Conservation (phyloP, 2,888 invertebrate species). For the Merodon equestris region DNA sequence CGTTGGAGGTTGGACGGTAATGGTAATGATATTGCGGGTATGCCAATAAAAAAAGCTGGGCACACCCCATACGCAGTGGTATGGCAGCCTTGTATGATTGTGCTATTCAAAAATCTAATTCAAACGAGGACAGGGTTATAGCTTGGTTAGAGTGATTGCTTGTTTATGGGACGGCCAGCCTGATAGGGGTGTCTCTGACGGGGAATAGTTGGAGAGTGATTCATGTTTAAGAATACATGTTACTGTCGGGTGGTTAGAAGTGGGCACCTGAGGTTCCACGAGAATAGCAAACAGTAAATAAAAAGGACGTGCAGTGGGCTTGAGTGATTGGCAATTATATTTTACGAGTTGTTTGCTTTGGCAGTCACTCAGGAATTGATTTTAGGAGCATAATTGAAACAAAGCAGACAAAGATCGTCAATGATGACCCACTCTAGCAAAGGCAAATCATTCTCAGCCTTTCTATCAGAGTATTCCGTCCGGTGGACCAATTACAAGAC, state of each 20-base stretch:
- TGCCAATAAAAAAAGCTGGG: conserved; percentile 44
- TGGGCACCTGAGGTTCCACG: too few relatives aligned
- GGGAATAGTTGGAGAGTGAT: conserved; percentile 30
- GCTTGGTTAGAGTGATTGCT: conserved; percentile 3
- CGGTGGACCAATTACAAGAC: too few relatives aligned
- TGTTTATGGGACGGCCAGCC: conserved; percentile 10
- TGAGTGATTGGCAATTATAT: too few relatives aligned
- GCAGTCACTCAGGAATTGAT: too few relatives aligned
- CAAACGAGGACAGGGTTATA: conserved; percentile 27
- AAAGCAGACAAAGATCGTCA: too few relatives aligned
- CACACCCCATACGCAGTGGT: conserved; percentile 27
- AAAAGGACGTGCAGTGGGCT: too few relatives aligned
- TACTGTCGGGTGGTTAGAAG: conserved; percentile 19
- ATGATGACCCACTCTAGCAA: too few relatives aligned
- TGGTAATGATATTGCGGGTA: conserved; percentile 42
- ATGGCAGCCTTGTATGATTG: conserved; percentile 16
- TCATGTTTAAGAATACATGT: conserved; percentile 16
- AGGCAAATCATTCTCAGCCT: too few relatives aligned
- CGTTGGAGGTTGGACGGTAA: conserved; percentile 11
- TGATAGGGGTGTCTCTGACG: conserved; percentile 14
- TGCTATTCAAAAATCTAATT: conserved; percentile 38
- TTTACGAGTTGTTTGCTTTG: too few relatives aligned
- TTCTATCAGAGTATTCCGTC: too few relatives aligned
- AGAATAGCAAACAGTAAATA: too few relatives aligned
- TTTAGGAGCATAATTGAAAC: too few relatives aligned